Percentiles rank a stretch among this genome's conserved stretches.
Conservation (phyloP, 1,140 invertebrate species). For the Hyphantria cunea region DNA sequence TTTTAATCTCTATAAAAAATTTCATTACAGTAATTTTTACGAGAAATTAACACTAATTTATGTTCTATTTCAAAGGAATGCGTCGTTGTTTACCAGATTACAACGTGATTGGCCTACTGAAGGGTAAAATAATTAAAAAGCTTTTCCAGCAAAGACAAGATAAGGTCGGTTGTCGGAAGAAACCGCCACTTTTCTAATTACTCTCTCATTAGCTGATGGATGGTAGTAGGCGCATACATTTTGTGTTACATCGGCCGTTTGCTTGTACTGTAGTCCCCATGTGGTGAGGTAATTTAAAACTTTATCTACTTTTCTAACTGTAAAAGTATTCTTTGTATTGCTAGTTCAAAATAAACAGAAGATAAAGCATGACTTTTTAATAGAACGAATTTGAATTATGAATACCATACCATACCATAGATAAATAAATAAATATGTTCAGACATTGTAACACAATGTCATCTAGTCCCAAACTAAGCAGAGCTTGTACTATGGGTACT, state of each 20-base stretch:
- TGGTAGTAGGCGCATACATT: conserved; percentile 33
- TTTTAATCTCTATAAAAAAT: background rate
- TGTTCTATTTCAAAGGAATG: too few relatives aligned
- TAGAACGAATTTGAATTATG: too few relatives aligned
- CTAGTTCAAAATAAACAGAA: too few relatives aligned
- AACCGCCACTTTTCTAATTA: conserved; percentile 78
- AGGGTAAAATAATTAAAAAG: conserved; percentile 74
- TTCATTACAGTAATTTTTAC: background rate
- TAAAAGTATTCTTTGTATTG: background rate
- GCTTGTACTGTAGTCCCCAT: conserved; percentile 13
- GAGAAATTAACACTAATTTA: too few relatives aligned
- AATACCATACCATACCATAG: too few relatives aligned
- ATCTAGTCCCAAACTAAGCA: too few relatives aligned
- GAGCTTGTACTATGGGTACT: too few relatives aligned
- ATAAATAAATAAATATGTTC: too few relatives aligned
- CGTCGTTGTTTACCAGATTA: too few relatives aligned
- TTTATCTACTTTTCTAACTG: background rate
- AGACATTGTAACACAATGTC: too few relatives aligned
- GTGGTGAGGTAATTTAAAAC: conserved; percentile 13
- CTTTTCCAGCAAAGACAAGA: conserved; percentile 63
- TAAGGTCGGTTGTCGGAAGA: conserved; percentile 74
- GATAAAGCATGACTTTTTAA: too few relatives aligned
- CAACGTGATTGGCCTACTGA: conserved; percentile 12
- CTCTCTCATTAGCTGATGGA: conserved; percentile 78
- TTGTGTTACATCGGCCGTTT: conserved; percentile 29